These are phyloP conservation scores for Sepioteuthis lessoniana DNA, from an alignment of 2,888 invertebrate genomes.

Conservation along the genomic window DNA sequence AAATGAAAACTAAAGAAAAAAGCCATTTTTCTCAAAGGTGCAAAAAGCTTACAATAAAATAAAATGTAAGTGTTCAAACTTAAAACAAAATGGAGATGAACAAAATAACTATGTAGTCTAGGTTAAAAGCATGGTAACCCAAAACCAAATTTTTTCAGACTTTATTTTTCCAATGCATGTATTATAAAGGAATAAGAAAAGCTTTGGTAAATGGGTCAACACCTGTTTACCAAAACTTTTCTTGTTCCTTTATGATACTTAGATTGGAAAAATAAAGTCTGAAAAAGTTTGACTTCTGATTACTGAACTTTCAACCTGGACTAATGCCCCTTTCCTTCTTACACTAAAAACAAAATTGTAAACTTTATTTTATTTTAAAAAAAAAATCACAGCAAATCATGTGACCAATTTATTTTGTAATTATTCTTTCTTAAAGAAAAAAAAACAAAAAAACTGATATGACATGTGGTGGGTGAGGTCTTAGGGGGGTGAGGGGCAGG, in stretches of 20 bases:
- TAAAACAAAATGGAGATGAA: neutral
- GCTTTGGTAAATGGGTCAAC: too few relatives aligned
- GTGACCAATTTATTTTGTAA: neutral
- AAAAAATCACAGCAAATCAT: conserved; percentile 10
- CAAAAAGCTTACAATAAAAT: neutral
- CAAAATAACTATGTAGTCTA: neutral
- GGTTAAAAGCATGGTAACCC: too few relatives aligned
- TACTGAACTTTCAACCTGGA: too few relatives aligned
- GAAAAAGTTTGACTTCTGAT: too few relatives aligned
- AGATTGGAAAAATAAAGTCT: too few relatives aligned
- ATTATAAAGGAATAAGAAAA: too few relatives aligned
- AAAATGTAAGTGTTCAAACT: neutral
- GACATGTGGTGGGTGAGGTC: conserved; percentile 33
- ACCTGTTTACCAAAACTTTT: too few relatives aligned
- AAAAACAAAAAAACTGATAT: neutral
- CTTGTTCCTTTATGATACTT: too few relatives aligned
- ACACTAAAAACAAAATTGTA: neutral
- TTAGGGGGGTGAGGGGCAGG: conserved; percentile 13
- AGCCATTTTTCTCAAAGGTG: neutral
- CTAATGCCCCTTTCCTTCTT: neutral
- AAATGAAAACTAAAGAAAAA: neutral
- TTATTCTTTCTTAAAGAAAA: neutral
- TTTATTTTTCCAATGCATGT: too few relatives aligned
- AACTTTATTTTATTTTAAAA: neutral
- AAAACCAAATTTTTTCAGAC: too few relatives aligned